These are phyloP conservation scores for Blera fallax DNA, from an alignment of 2,888 invertebrate genomes.

Conservation along the genomic window DNA sequence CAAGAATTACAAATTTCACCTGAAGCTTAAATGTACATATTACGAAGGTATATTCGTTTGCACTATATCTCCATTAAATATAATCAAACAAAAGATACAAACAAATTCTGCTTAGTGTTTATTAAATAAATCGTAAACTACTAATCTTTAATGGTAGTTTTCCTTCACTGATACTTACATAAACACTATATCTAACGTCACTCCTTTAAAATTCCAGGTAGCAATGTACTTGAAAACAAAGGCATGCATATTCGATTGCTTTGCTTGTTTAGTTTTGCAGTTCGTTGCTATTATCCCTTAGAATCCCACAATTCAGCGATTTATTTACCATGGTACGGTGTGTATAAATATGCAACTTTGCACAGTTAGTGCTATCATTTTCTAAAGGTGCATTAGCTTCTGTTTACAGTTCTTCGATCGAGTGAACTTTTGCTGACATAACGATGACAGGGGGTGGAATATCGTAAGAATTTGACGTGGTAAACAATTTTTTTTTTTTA, in stretches of 20 bases:
- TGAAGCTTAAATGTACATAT: neutral
- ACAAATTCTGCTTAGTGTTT: neutral
- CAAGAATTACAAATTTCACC: neutral
- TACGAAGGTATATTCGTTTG: neutral
- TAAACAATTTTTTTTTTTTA: neutral
- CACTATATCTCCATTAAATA: neutral
- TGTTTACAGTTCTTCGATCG: slow-evolving; percentile 18
- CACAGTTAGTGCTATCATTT: slow-evolving; percentile 11
- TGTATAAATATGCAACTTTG: slow-evolving; percentile 6
- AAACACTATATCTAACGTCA: neutral
- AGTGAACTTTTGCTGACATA: slow-evolving; percentile 6
- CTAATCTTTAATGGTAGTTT: neutral
- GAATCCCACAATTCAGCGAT: slow-evolving; percentile 16
- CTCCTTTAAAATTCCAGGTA: neutral
- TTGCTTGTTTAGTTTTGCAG: neutral
- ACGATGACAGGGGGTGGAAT: slow-evolving; percentile 1
- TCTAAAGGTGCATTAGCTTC: slow-evolving; percentile 17
- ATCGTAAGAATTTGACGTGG: neutral
- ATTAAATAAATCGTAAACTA: neutral
- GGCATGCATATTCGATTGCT: neutral
- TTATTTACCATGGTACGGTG: neutral
- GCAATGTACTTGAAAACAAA: neutral
- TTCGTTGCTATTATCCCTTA: neutral
- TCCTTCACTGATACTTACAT: neutral
- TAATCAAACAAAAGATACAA: neutral